phyloP scores from a whole-genome alignment of 2,888 invertebrate species.

The Platycnemis pennipes region DNA sequence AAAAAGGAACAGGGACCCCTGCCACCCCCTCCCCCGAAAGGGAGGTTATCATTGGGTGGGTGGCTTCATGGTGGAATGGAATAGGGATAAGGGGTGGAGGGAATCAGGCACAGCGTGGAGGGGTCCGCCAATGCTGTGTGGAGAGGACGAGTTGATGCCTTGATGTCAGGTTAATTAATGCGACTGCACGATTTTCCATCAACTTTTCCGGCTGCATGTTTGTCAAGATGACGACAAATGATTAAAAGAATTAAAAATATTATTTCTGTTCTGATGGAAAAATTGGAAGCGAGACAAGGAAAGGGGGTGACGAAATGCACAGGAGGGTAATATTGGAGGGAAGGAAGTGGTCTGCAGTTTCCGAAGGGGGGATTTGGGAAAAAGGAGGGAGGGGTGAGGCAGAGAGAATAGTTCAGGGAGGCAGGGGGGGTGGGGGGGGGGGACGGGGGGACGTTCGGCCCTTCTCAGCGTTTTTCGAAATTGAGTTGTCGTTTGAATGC shows the following conservation, averaged over 20 bases:
- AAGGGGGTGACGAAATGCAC: background rate
- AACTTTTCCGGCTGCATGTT: slow-evolving; percentile 39
- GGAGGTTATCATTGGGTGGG: background rate
- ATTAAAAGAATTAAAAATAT: slow-evolving; percentile 7
- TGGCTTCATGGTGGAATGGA: background rate
- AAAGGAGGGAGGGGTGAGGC: background rate
- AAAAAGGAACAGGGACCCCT: background rate
- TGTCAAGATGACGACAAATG: slow-evolving; percentile 7
- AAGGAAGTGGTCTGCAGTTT: too few relatives aligned
- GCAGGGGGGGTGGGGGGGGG: background rate
- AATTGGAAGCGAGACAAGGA: background rate
- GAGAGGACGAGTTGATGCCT: slow-evolving; percentile 10
- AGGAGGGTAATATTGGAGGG: background rate
- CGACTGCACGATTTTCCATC: slow-evolving; percentile 52
- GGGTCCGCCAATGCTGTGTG: background rate
- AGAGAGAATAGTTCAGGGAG: background rate
- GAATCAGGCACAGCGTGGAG: background rate
- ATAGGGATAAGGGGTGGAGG: background rate
- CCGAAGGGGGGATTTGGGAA: background rate
- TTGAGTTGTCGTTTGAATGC: slow-evolving; percentile 55
- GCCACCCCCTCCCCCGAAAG: background rate
- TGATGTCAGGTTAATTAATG: slow-evolving; percentile 51
- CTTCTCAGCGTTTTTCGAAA: slow-evolving; percentile 42
- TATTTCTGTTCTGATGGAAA: background rate
- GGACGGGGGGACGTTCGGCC: background rate